Evolutionary conservation across 2,888 invertebrate species (phyloP).

Genomic region (Bimastos eiseni): DNA sequence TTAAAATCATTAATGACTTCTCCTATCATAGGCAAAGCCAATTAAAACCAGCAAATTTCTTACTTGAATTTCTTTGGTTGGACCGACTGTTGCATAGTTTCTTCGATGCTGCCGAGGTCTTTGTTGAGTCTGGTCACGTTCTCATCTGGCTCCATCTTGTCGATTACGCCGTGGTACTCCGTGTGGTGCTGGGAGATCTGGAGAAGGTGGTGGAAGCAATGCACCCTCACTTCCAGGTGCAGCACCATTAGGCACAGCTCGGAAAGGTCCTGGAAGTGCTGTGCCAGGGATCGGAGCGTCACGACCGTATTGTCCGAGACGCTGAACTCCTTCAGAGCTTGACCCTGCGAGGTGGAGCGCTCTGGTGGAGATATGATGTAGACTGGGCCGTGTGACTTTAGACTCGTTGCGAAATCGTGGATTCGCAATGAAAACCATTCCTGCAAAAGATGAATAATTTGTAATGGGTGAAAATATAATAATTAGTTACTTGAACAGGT

Average conservation of each 20-base stretch:
- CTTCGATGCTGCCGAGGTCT: slow-evolving; percentile 77
- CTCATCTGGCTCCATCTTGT: slow-evolving; percentile 77
- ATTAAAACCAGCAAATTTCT: slow-evolving; percentile 46
- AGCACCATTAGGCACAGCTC: slow-evolving; percentile 77
- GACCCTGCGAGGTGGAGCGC: not conserved
- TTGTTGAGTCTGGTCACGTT: slow-evolving; percentile 78
- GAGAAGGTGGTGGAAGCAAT: slow-evolving; percentile 89
- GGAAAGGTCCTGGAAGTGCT: slow-evolving; percentile 43
- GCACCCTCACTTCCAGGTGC: slow-evolving; percentile 89
- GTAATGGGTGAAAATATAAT: no score
- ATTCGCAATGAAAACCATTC: slow-evolving; percentile 80
- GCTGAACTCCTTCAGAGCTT: not conserved
- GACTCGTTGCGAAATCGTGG: slow-evolving; percentile 66
- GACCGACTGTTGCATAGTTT: slow-evolving; percentile 75
- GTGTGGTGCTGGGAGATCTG: slow-evolving; percentile 63
- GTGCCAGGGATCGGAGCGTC: slow-evolving; percentile 41
- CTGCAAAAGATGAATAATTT: slow-evolving; percentile 59
- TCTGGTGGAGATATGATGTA: slow-evolving; percentile 31
- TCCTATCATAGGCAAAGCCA: no score
- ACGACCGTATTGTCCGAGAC: slow-evolving; percentile 44
- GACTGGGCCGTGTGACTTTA: slow-evolving; percentile 53
- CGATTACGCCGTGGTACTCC: slow-evolving; percentile 67
- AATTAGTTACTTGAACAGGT: no score
- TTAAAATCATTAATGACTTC: no score
- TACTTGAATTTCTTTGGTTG: slow-evolving; percentile 79